Base-by-base conservation (phyloP, 1,140 invertebrate genomes). In the Portunus trituberculatus region DNA sequence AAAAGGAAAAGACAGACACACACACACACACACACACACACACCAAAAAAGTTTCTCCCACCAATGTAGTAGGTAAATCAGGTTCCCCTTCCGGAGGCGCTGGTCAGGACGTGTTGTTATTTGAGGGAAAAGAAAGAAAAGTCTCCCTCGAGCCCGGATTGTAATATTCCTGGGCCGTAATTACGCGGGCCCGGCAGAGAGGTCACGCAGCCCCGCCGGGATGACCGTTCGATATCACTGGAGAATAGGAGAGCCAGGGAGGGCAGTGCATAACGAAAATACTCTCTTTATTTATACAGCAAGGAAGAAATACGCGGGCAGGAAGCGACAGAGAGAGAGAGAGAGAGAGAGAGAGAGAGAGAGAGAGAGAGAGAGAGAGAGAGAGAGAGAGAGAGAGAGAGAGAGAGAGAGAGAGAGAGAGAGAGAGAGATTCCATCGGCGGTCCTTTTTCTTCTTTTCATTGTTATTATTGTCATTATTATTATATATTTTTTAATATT, bases 121-220 rank as follows among this genome's bases (percentile, higher is more conserved):
- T 76, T 76, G 67, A 76, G n/a, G 67, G 67, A 76, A 76, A 76
- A 76, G 67, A 76, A 76, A 76, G 67, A 76, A 76, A 76, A 76
- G 67, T 76, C 67, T 76, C 67, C 67, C 67, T 76, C 67, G 67
- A n/a, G 67, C 8, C 67, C n/a, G 67, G 67, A 76, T 76, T 76
- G 20, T 76, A 76, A 76, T 76, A 76, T 76, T 76, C 67, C 6
- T 76, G 67, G 67, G 4, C 67, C 67, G 25, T 76, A 76, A 76
- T 76, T 76, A 76, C 67, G 67, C 8, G 12, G n/a, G 12, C 20
- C 67, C 67, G 20, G 6, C 67, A n/a, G 67, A 76, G 67, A 76
- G 67, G 67, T 76, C 67, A 76, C 67, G 67, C 67, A 76, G 67
- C 67, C 67, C 12, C 67, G 67, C 67, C 67, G 67, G 67, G 67